phyloP scores from a whole-genome alignment of 2,888 invertebrate species.

The Leucoptera coffeella region DNA sequence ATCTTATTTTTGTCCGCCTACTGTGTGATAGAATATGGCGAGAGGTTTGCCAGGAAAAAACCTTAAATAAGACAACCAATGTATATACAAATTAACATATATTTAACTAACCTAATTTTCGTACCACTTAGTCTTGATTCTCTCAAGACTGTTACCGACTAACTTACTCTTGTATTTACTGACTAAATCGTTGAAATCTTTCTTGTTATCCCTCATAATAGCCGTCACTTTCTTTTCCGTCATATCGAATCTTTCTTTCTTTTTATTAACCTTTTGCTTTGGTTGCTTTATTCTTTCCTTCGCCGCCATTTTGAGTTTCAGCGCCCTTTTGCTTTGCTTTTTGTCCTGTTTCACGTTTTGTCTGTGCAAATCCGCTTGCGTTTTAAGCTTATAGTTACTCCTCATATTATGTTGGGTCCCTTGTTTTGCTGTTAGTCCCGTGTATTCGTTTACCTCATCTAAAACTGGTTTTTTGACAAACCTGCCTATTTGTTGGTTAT shows the following conservation, averaged over 20 bases:
- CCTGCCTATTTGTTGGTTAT: constrained; percentile 11
- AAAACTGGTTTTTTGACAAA: constrained; percentile 17
- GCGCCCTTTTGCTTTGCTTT: constrained; percentile 53
- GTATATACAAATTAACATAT: too few relatives aligned
- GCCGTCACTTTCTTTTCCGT: constrained; percentile 5
- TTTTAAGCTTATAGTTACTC: constrained; percentile 61
- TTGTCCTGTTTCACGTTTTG: constrained; percentile 64
- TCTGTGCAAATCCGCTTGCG: constrained; percentile 63
- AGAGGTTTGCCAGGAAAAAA: too few relatives aligned
- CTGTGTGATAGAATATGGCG: too few relatives aligned
- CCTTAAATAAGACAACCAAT: background rate
- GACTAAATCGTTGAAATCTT: constrained; percentile 42
- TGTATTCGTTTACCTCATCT: constrained; percentile 38
- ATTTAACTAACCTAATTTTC: too few relatives aligned
- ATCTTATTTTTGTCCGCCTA: too few relatives aligned
- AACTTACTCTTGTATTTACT: constrained; percentile 38
- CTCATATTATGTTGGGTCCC: constrained; percentile 62
- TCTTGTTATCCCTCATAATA: constrained; percentile 18
- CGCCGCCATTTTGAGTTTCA: constrained; percentile 46
- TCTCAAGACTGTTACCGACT: constrained; percentile 8
- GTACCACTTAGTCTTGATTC: constrained; percentile 22
- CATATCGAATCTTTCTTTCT: constrained; percentile 1
- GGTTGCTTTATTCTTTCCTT: constrained; percentile 50
- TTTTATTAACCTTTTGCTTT: constrained; percentile 45
- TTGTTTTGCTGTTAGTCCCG: constrained; percentile 61